phyloP scores from a whole-genome alignment of 2,888 invertebrate genomes.

The Digitonthophagus gazella region DNA sequence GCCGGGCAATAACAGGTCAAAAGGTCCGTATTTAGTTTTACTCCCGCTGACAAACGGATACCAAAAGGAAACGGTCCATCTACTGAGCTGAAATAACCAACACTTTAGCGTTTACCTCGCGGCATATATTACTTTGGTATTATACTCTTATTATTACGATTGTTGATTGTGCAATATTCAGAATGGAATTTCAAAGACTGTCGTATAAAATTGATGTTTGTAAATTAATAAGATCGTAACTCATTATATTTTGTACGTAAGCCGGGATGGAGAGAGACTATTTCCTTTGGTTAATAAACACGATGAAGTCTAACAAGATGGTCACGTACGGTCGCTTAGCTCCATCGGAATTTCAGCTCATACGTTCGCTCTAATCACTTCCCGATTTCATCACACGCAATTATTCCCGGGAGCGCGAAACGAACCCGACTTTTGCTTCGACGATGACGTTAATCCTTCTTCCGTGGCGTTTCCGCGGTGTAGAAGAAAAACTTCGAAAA shows the following conservation, averaged over 20 bases:
- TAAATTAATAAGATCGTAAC: background rate
- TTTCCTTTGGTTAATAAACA: background rate
- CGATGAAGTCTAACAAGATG: background rate
- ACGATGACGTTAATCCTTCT: background rate
- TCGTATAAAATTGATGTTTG: background rate
- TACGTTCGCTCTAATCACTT: background rate
- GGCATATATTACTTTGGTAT: background rate
- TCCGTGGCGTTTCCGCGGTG: background rate
- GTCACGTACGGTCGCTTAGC: background rate
- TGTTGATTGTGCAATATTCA: no score
- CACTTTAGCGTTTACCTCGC: background rate
- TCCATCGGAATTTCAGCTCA: background rate
- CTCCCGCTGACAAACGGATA: conserved; percentile 15
- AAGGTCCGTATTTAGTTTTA: conserved; percentile 14
- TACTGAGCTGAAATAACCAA: background rate
- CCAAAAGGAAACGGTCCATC: background rate
- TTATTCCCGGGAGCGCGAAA: background rate
- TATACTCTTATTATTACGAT: background rate
- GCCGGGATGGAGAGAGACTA: background rate
- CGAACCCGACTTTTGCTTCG: background rate
- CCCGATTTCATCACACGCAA: background rate
- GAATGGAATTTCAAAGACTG: no score
- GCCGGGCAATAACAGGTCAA: conserved; percentile 12
- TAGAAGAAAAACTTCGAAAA: background rate
- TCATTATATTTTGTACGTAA: background rate